These are phyloP conservation scores for Diadophis punctatus DNA, from an alignment of 2,113 vertebrate genomes.

Conservation along the genomic window DNA sequence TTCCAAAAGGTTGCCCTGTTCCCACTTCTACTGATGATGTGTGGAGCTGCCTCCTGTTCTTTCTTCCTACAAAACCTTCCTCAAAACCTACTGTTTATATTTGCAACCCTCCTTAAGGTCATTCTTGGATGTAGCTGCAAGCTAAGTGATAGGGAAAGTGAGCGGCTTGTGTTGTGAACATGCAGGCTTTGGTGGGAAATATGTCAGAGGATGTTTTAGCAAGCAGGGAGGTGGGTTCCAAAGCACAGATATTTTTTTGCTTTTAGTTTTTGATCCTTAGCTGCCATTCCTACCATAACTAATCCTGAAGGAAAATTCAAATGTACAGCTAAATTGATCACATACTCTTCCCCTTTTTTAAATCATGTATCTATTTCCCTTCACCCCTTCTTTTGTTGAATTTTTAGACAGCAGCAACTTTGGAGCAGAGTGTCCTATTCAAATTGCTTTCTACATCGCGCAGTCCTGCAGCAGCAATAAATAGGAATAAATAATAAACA, in stretches of 20 bases:
- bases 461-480: background rate
- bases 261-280: background rate
- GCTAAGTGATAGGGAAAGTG: background rate
- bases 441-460: background rate
- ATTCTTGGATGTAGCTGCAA: background rate
- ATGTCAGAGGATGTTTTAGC: background rate
- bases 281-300: background rate
- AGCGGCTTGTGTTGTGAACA: background rate
- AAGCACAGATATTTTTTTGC: background rate
- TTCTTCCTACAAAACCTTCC: too few relatives aligned
- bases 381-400: background rate
- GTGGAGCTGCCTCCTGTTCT: background rate
- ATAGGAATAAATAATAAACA: background rate
- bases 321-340: background rate
- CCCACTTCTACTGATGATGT: background rate
- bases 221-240: background rate
- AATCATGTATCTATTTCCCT: background rate
- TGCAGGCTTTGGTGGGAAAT: background rate
- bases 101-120: background rate
- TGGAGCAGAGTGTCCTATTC: background rate
- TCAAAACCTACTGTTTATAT: background rate
- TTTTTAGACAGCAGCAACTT: background rate
- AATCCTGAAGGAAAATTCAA: too few relatives aligned
- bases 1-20: background rate
- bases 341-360: too few relatives aligned